Base-by-base conservation (phyloP, 2,113 vertebrate genomes). In the Gambusia affinis region DNA sequence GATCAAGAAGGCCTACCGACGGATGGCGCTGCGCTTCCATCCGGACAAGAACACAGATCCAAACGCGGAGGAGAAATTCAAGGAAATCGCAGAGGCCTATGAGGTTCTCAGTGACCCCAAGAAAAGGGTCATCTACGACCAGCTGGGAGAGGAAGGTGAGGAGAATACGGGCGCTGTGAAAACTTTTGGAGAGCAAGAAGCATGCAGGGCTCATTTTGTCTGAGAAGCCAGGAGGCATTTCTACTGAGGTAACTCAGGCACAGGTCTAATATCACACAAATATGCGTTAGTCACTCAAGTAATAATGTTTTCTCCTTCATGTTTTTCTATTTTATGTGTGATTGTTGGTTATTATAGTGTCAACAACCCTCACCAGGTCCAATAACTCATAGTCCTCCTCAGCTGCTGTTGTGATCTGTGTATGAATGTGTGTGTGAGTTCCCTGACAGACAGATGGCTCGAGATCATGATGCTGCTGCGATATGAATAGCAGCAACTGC, bases 31-130 rank as follows among this genome's bases (percentile, higher is more conserved):
- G 42, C 97, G 97, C 84, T 99, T 98, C 73, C 98, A 99, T 83
- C 98, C 98, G 0, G 98, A 99, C 88, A 99, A 99, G 92, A 99
- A 99, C 93, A 99, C 97, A 87, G 97, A 98, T 11, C 94, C 97
- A 72, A 96, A 91, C 0, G 97, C 98, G 0, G 97, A 99, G 89
- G 98, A 99, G 85, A 98, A 96, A 90, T 99, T 99, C 92, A 99
- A 99, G 91, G 98, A 99, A 89, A 97, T 99, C 0, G 98, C 98
- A 0, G 98, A 99, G 88, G 98, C 98, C 86, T 99, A 99, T 0
- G 98, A 99, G 0, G 98, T 99, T n/a, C 95, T 99, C 81, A 98
- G 98, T 1, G 98, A 99, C 92, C 97, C 97, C 83, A 98, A 99
- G 93, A 99, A 99, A 87, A 95, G 97, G 86, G 95, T 95, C 0